Evolutionary conservation across 1,140 invertebrate species (phyloP), one percentile per base, ranked within the genome.

Genomic region (Drosophila suzukii): DNA sequence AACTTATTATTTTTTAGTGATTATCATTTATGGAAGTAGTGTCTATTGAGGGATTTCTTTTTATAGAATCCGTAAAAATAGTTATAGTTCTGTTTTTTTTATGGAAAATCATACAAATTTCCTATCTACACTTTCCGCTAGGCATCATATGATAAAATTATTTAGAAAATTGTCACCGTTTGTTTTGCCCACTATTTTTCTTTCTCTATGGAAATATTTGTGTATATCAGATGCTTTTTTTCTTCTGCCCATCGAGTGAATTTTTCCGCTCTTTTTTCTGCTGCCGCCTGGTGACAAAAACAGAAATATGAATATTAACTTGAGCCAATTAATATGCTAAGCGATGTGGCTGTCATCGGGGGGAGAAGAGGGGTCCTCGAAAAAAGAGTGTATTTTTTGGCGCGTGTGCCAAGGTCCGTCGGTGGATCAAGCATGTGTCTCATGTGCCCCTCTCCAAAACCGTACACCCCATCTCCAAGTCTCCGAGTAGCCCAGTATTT

Each of bases 301-400:
- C 75, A 47, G 58, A 67, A 77, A 77, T 78, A 72, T 84, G 81
- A 80, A 84, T 80, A 84, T 88, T 88, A 79, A 65, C 63, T 77
- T 77, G 67, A 89, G 84, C 84, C 83, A 89, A 88, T 88, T 88
- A 88, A 88, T 88, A 89, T 89, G 84, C 88, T 89, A 84, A 85
- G 78, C 75, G 85, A 71, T 83, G 71, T 56, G 70, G 27, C 75
- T 75, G 70, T 78, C 79, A 71, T 78, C 75, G 60, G 50, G 60
- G 49, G 50, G 27, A 20, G 8, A 6, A 27, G 24, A 1, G 34
- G 43, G 39, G 34, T 30, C 39, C 30, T 8, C 8, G 1, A 6
- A 43, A 51, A 50, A 51, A 54, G 63, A 36, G 51, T 47, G 27
- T 59, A 74, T 58, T 49, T 57, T 58, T 61, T 73, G 84, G 83